phyloP scores from a whole-genome alignment of 2,888 invertebrate genomes.

The Netelia virgata region DNA sequence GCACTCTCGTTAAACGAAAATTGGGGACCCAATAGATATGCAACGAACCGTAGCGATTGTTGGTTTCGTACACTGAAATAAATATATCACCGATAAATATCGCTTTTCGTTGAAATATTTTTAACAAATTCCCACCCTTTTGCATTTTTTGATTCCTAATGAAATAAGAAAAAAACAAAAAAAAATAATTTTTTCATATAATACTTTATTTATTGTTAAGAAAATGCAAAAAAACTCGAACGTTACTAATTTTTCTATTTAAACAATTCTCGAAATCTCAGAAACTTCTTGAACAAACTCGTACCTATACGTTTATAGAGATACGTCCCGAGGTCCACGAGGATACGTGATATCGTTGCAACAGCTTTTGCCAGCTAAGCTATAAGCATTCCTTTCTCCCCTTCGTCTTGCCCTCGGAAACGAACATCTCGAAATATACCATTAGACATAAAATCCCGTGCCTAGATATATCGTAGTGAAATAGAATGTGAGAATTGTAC shows the following conservation, averaged over 20 bases:
- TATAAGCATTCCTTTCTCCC: constrained; percentile 3
- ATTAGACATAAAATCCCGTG: constrained; percentile 46
- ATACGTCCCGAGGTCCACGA: no score
- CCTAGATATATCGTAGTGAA: background rate
- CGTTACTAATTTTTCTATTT: no score
- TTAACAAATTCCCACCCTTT: background rate
- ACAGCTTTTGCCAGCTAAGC: background rate
- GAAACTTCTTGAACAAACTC: no score
- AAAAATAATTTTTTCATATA: no score
- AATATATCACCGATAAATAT: background rate
- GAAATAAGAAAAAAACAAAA: no score
- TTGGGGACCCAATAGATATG: constrained; percentile 18
- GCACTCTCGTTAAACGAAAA: constrained; percentile 57
- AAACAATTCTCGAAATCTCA: no score
- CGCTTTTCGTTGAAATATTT: no score
- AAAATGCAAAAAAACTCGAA: no score
- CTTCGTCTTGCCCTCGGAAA: constrained; percentile 8
- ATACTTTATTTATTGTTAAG: no score
- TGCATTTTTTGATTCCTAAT: background rate
- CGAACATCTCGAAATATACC: constrained; percentile 53
- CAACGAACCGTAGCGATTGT: constrained; percentile 1
- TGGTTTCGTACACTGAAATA: background rate
- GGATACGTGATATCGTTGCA: constrained; percentile 10
- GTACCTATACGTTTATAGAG: no score
- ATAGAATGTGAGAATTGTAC: constrained; percentile 54